Evolutionary conservation across 2,797 vertebrate species (phyloP).

Genomic region (Petrocephalus sullivani): DNA sequence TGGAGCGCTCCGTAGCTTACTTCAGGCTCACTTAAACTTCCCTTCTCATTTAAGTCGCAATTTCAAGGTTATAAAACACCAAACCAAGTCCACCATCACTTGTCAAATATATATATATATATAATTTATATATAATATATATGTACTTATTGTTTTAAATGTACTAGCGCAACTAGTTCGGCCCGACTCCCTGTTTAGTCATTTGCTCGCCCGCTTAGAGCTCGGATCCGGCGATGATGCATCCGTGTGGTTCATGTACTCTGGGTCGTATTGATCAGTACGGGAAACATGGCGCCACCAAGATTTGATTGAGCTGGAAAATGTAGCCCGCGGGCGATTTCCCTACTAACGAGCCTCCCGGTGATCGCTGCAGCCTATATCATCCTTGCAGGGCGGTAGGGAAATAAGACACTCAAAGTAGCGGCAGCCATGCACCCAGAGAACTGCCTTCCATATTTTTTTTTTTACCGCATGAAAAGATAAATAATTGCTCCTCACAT

Average conservation of each 20-base stretch:
- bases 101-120: background rate
- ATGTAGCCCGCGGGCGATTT: constrained; percentile 52
- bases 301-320: constrained; percentile 54
- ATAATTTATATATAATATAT: background rate
- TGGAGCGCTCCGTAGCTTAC: background rate
- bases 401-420: background rate
- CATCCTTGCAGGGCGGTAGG: constrained; percentile 38
- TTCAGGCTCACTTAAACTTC: background rate
- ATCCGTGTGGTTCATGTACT: constrained; percentile 54
- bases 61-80: background rate
- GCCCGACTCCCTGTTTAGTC: background rate
- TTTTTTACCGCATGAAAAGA: background rate
- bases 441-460: background rate
- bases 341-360: constrained; percentile 62
- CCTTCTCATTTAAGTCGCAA: background rate
- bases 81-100: background rate
- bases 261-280: constrained; percentile 57
- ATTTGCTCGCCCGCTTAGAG: constrained; percentile 26
- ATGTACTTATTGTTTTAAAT: background rate
- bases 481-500: background rate
- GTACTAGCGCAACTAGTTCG: background rate
- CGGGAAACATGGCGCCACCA: constrained; percentile 59
- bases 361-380: constrained; percentile 48
- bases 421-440: background rate
- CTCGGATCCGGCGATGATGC: constrained; percentile 44